phyloP scores from a whole-genome alignment of 2,797 vertebrate species.

The Danio choprae region DNA sequence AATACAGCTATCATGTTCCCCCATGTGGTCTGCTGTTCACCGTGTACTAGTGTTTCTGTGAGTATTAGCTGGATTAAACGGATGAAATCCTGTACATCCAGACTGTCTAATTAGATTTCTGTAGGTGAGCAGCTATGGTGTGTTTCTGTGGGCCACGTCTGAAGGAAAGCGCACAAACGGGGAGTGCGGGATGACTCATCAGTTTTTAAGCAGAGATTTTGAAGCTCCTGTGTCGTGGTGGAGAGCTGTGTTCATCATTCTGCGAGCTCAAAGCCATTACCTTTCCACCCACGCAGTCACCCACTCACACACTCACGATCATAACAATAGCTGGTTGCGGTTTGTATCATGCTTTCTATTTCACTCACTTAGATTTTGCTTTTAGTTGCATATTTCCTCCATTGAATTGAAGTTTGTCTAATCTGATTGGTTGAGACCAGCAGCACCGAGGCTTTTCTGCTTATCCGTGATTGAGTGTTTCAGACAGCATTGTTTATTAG shows the following conservation, averaged over 20 bases:
- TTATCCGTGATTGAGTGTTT: neutral
- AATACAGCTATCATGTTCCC: neutral
- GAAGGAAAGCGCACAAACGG: slow-evolving; percentile 59
- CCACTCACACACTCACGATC: slow-evolving; percentile 67
- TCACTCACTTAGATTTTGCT: neutral
- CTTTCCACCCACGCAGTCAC: slow-evolving; percentile 72
- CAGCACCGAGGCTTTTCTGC: neutral
- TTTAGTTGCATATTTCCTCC: neutral
- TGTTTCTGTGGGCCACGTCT: neutral
- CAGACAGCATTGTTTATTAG: too few species aligned
- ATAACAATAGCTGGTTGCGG: slow-evolving; percentile 49
- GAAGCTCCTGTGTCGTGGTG: slow-evolving; percentile 72
- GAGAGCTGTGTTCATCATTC: slow-evolving; percentile 68
- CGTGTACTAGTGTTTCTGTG: slow-evolving; percentile 4
- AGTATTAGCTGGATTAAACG: slow-evolving; percentile 48
- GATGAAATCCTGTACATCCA: slow-evolving; percentile 43
- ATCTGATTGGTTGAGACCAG: neutral
- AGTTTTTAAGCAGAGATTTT: slow-evolving; percentile 67
- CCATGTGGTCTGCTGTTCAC: slow-evolving; percentile 17
- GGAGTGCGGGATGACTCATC: slow-evolving; percentile 77
- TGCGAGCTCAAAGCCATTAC: slow-evolving; percentile 72
- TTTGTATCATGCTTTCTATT: neutral
- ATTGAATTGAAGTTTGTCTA: neutral
- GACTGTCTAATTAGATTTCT: slow-evolving; percentile 53
- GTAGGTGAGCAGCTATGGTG: slow-evolving; percentile 45